Percentiles rank a stretch among this genome's conserved stretches.
phyloP scores from a whole-genome alignment of 2,888 invertebrate species.

The Coleophora flavipennella region DNA sequence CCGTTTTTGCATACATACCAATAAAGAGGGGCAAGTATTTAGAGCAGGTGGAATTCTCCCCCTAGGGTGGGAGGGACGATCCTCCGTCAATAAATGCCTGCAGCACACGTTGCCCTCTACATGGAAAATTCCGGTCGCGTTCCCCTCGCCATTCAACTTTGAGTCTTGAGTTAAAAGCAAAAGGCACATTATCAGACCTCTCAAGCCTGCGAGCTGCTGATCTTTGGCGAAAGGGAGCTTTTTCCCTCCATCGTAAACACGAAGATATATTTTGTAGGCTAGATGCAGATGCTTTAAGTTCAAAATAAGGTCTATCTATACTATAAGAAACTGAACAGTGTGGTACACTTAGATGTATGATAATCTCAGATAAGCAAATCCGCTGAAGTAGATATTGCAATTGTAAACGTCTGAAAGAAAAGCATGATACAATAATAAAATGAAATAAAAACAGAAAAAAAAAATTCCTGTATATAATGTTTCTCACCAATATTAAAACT shows the following conservation, averaged over 20 bases:
- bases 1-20: conserved; percentile 37
- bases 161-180: conserved; percentile 7
- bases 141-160: conserved; percentile 9
- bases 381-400: too few species aligned
- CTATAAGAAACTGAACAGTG: too few species aligned
- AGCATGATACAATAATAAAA: too few species aligned
- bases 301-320: too few species aligned
- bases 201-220: conserved; percentile 12
- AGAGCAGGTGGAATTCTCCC: conserved; percentile 57
- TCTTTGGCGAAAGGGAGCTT: conserved; percentile 52
- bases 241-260: conserved; percentile 63
- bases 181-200: conserved; percentile 10
- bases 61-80: conserved; percentile 39
- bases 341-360: too few species aligned
- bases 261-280: conserved; percentile 42
- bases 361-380: too few species aligned
- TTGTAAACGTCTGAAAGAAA: too few species aligned
- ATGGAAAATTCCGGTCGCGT: conserved; percentile 49
- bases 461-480: too few species aligned
- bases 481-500: too few species aligned
- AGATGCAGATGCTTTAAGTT: conserved; percentile 8
- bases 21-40: conserved; percentile 46
- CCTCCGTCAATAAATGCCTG: conserved; percentile 61
- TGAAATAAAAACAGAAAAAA: too few species aligned
- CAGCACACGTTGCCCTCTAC: conserved; percentile 61